Evolutionary conservation across 2,888 invertebrate species (phyloP), one percentile per base, ranked within the genome.

Genomic region (Mythimna pallens): DNA sequence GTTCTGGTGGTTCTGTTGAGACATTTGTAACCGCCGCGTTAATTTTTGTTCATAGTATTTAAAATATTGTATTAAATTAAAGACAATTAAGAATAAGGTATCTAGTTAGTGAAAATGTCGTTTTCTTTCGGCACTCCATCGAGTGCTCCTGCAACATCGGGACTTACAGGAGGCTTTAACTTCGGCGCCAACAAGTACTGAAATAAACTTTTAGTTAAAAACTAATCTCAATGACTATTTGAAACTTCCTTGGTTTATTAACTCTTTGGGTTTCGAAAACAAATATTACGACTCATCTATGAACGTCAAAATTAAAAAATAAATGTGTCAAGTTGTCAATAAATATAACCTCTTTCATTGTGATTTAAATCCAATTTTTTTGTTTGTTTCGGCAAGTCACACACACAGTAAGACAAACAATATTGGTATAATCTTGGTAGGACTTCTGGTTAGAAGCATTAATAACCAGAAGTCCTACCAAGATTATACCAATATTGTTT

Each of bases 101-200:
- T 12, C 22, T 25, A 70, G 30, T 17, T 40, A 62, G 59, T 71
- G 40, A 91, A 82, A 74, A 95, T 96, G 96, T 94, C 95, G 68
- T 96, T 96, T 90, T 93, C 94, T 8, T 96, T 96, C 78, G 94
- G 94, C 55, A 91, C 95, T 66, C 95, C 96, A 34, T 92, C 96
- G n/a, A 96, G 96, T 88, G 96, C 96, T 64, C 96, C 96, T 36
- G 95, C 96, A n/a, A 91, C 93, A 36, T 89, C 93, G 57, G 92
- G 92, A 3, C 91, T 95, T 36, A 76, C 92, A 7, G 90, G 91
- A 47, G 94, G 96, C 22, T 96, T 96, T 75, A 94, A 91, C 89
- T 96, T 96, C 89, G 96, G 95, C 80, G 94, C 93, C 81, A 94
- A 92, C 87, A 96, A 96, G 96, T 96, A 90, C 50, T n/a, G 50